These are phyloP conservation scores for Bibio marci DNA, from an alignment of 2,888 invertebrate genomes.

Conservation along the genomic window DNA sequence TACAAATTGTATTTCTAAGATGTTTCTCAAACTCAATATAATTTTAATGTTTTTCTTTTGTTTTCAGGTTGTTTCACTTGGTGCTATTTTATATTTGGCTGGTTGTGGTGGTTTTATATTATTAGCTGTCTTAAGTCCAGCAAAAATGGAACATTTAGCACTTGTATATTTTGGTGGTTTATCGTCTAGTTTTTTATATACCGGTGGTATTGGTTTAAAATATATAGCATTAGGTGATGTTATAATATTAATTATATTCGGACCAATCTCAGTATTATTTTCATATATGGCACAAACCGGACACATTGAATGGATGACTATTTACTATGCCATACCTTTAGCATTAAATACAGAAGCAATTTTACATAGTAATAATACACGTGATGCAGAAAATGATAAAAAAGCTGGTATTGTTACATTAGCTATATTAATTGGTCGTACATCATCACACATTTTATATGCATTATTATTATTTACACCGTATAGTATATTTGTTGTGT, in stretches of 20 bases:
- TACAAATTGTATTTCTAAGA: too few relatives aligned
- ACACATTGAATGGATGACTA: constrained; percentile 72
- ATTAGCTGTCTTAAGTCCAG: constrained; percentile 63
- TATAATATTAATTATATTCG: constrained; percentile 79
- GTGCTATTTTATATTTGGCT: constrained; percentile 70
- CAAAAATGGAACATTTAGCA: constrained; percentile 87
- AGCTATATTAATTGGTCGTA: constrained; percentile 83
- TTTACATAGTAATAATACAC: constrained; percentile 85
- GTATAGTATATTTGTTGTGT: constrained; percentile 75
- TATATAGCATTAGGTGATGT: constrained; percentile 91
- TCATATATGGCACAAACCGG: constrained; percentile 89
- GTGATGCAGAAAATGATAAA: constrained; percentile 76
- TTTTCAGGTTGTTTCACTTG: constrained; percentile 76
- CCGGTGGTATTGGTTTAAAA: constrained; percentile 88
- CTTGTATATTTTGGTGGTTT: constrained; percentile 89
- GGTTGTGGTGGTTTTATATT: constrained; percentile 73
- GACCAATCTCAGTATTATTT: constrained; percentile 84
- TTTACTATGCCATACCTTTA: constrained; percentile 84
- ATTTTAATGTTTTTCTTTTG: too few relatives aligned
- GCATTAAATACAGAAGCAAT: constrained; percentile 92
- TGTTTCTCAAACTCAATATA: too few relatives aligned
- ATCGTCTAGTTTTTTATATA: constrained; percentile 90
- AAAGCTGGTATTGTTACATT: constrained; percentile 85
- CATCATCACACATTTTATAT: constrained; percentile 80
- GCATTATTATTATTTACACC: constrained; percentile 80